Evolutionary conservation across 2,888 invertebrate genomes (phyloP), one percentile per base, ranked within the genome.

Genomic region (Ashinkailepas kermadecensis): DNA sequence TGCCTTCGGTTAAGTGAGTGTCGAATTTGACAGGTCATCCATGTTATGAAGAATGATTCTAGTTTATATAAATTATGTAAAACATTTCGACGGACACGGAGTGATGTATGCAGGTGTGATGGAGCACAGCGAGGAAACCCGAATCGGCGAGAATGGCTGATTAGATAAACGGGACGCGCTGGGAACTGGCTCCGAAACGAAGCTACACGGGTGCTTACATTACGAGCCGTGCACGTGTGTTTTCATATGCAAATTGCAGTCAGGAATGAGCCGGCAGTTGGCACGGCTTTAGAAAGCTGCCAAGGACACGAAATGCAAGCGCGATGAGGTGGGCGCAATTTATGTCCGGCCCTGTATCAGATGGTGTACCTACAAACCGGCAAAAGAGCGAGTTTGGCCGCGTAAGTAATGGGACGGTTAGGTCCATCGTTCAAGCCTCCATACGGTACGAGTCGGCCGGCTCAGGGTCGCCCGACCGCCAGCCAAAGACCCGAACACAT

Each of bases 371-470:
- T 74, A 54, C 74, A 74, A 74, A 54, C 74, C 54, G 21, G 74
- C 74, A 74, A 74, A 74, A 74, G 74, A 74, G 74, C 74, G 74
- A 54, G 74, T 74, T 74, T 54, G 25, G 54, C 13, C 74, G 74
- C 18, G 39, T 74, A 18, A 74, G 54, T 39, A 54, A 74, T 23
- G 74, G 23, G 74, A 9, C 39, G 39, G 39, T 15, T 18, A 0
- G 54, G 25, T 0, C 54, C 74, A 74, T 74, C 93, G 89, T 85
- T 94, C 93, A 70, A 94, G 92, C 87, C 94, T 91, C 85, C 93
- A 92, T 87, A 94, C 94, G 86, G 93, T 95, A 87, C 93, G 91
- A 86, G 94, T 94, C 39, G 95, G 89, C 95, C 95, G 96, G 82
- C 92, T 90, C 87, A 94, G 93, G 56, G 93, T 92, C 11, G 95